Evolutionary conservation across 2,113 vertebrate genomes (phyloP).

Genomic region (Pogonocichla stellata): DNA sequence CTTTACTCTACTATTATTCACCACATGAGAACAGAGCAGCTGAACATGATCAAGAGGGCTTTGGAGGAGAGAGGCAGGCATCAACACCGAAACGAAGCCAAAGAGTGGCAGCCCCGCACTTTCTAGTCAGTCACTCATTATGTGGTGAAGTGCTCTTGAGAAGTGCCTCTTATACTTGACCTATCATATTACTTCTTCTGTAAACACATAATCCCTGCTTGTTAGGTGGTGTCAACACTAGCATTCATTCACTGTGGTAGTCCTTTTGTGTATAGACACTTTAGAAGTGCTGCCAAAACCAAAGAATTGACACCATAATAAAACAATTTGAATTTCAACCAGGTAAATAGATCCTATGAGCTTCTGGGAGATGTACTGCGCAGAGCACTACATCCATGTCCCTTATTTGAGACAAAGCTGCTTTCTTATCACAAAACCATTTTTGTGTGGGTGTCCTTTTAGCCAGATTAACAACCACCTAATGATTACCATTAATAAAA

Average conservation of each 20-base stretch:
- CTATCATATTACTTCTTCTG: slow-evolving; percentile 96
- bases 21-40: slow-evolving; percentile 90
- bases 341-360: slow-evolving; percentile 79
- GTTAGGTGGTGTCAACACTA: slow-evolving; percentile 95
- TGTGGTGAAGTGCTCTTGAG: slow-evolving; percentile 86
- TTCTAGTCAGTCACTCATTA: slow-evolving; percentile 97
- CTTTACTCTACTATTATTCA: slow-evolving; percentile 90
- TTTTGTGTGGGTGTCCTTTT: not conserved
- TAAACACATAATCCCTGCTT: slow-evolving; percentile 96
- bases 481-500: not conserved
- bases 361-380: slow-evolving; percentile 33
- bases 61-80: slow-evolving; percentile 88
- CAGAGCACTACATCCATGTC: slow-evolving; percentile 24
- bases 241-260: slow-evolving; percentile 82
- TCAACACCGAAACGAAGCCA: slow-evolving; percentile 84
- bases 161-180: slow-evolving; percentile 92
- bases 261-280: slow-evolving; percentile 80
- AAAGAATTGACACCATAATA: slow-evolving; percentile 84
- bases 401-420: slow-evolving; percentile 45
- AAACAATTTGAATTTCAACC: slow-evolving; percentile 87
- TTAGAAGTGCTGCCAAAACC: slow-evolving; percentile 86
- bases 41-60: slow-evolving; percentile 92
- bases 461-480: not conserved
- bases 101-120: slow-evolving; percentile 88
- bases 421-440: slow-evolving; percentile 14